Conservation (phyloP, 2,113 vertebrate species). For the Gymnogyps californianus region DNA sequence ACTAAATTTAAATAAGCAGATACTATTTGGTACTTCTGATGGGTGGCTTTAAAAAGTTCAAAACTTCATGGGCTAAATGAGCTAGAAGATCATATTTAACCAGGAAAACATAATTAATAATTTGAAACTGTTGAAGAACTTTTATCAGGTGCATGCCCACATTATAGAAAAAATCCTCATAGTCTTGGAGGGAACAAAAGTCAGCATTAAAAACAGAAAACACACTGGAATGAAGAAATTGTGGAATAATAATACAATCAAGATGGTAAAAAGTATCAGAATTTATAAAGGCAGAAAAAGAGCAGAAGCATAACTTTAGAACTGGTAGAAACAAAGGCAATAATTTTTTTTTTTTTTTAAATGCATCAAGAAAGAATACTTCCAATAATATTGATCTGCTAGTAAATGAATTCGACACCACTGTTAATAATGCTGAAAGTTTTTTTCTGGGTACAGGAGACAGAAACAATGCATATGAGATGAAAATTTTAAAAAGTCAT, state of each 20-base stretch:
- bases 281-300: background rate
- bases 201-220: background rate
- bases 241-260: background rate
- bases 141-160: background rate
- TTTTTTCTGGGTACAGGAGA: background rate
- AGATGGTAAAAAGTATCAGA: background rate
- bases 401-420: background rate
- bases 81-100: background rate
- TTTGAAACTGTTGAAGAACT: background rate
- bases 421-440: accelerated
- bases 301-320: background rate
- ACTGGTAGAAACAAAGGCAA: background rate
- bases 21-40: background rate
- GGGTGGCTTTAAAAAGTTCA: background rate
- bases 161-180: background rate
- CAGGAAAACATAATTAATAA: background rate
- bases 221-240: background rate
- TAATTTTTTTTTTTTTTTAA: background rate
- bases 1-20: background rate
- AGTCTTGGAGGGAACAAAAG: background rate
- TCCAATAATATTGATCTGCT: background rate
- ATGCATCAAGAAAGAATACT: background rate
- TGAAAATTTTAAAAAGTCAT: background rate
- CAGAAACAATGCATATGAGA: background rate
- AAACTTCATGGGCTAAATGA: background rate